Percentiles rank a stretch among this genome's conserved stretches.
Conservation (phyloP, 2,797 vertebrate genomes). For the Mareca strepera region DNA sequence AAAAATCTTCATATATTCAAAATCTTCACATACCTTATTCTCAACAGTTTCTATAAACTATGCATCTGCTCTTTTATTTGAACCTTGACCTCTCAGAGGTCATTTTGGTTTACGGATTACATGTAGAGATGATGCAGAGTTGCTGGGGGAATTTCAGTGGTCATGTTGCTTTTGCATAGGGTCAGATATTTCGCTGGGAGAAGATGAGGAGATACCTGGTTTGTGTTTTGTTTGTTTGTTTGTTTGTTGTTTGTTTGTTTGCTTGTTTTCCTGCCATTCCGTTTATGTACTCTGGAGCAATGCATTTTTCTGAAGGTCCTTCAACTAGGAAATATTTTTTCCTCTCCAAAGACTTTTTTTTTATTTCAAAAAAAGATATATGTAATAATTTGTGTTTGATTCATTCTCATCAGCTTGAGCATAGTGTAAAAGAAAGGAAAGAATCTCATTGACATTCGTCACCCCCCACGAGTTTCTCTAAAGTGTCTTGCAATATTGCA, state of each 20-base stretch:
- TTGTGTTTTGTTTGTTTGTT: neutral
- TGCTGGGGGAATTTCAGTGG: neutral
- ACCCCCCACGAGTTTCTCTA: neutral
- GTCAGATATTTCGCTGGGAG: neutral
- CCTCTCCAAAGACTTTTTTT: neutral
- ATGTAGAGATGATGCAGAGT: neutral
- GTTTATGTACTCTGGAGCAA: neutral
- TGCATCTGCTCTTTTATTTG: neutral
- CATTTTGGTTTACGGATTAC: neutral
- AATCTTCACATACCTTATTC: neutral
- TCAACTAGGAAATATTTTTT: neutral
- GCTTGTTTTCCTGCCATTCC: neutral
- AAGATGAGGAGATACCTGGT: neutral
- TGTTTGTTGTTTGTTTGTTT: no score
- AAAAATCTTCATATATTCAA: neutral
- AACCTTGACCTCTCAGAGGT: neutral
- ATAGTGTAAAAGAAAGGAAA: neutral
- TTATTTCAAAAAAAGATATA: neutral
- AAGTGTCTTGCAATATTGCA: neutral
- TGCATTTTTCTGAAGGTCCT: neutral
- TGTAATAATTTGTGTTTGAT: neutral
- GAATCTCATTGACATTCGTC: neutral
- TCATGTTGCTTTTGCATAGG: neutral
- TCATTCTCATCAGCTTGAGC: neutral
- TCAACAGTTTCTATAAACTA: neutral